Evolutionary conservation across 2,797 vertebrate genomes (phyloP), one percentile per base, ranked within the genome.

Genomic region (Peromyscus aztecus): DNA sequence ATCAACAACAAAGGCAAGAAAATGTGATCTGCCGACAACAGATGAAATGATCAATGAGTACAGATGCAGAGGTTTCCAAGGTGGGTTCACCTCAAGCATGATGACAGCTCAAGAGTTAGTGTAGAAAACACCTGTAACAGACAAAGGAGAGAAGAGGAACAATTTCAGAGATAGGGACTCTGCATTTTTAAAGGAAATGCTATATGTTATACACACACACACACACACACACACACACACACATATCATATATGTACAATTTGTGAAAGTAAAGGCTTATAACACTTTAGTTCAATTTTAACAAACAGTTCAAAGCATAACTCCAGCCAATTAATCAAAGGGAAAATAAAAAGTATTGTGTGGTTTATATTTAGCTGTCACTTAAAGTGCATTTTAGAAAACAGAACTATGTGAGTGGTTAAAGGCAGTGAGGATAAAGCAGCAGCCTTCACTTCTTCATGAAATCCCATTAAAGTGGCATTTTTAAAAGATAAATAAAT

Each of bases 281-380:
- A 80, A 95, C 27, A 77, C 1, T n/a, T 77, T 46, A 90, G 40
- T 67, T 3, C 37, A 84, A 3, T 63, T 96, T 85, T 90, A 82
- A 82, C 4, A 78, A 87, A 49, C 17, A 89, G 43, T 49, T 82
- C 3, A 90, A 94, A 94, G 40, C 16, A 80, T 34, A 69, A 37
- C 7, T n/a, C 6, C 4, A 93, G 40, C 3, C 6, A 92, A 23
- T 65, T 93, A 67, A 75, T 92, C 67, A 95, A 95, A 75, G 21
- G 2, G 3, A 92, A 94, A 94, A 90, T 49, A n/a, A 81, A 12
- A 6, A 17, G 43, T 0, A 76, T 24, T 88, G 3, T 7, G 65
- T 40, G 16, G 65, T 78, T 85, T 96, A 67, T 65, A 16, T 91
- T 93, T 86, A 87, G 71, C 12, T 81, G 2, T 78, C 81, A 90